phyloP scores from a whole-genome alignment of 2,888 invertebrate species.

The Torymus tubicola region DNA sequence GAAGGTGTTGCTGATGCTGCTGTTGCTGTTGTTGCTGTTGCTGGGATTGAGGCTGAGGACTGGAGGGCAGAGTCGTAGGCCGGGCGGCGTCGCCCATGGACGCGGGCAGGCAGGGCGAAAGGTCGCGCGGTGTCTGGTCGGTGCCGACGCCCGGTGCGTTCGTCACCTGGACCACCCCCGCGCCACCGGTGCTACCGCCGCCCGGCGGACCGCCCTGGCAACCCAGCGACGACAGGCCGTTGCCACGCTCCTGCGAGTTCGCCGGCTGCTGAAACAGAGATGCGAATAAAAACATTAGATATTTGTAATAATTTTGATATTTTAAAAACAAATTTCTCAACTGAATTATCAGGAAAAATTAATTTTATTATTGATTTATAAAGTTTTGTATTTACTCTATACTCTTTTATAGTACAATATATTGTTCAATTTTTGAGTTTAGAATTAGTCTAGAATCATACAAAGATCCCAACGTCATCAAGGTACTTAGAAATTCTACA shows the following conservation, averaged over 20 bases:
- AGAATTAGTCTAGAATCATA: too few relatives aligned
- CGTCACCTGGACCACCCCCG: constrained; percentile 14
- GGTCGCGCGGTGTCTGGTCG: constrained; percentile 83
- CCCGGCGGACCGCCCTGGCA: constrained; percentile 76
- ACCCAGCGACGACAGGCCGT: constrained; percentile 73
- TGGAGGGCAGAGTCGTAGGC: constrained; percentile 78
- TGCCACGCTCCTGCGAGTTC: constrained; percentile 76
- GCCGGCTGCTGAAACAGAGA: constrained; percentile 79
- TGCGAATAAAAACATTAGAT: too few relatives aligned
- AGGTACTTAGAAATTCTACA: too few relatives aligned
- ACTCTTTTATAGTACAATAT: too few relatives aligned
- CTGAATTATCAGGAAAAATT: too few relatives aligned
- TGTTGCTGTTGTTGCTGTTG: constrained; percentile 80
- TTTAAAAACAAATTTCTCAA: too few relatives aligned
- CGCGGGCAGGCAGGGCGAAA: constrained; percentile 86
- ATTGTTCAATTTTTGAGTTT: too few relatives aligned
- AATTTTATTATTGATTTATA: too few relatives aligned
- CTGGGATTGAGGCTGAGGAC: constrained; percentile 64
- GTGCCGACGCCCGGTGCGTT: constrained; percentile 65
- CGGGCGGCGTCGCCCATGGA: constrained; percentile 79
- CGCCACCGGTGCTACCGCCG: constrained; percentile 78
- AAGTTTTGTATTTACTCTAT: too few relatives aligned
- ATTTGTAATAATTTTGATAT: too few relatives aligned
- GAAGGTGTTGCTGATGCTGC: constrained; percentile 75
- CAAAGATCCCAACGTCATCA: too few relatives aligned